Conservation (phyloP, 2,113 vertebrate species). For the Toxotes jaculatrix region DNA sequence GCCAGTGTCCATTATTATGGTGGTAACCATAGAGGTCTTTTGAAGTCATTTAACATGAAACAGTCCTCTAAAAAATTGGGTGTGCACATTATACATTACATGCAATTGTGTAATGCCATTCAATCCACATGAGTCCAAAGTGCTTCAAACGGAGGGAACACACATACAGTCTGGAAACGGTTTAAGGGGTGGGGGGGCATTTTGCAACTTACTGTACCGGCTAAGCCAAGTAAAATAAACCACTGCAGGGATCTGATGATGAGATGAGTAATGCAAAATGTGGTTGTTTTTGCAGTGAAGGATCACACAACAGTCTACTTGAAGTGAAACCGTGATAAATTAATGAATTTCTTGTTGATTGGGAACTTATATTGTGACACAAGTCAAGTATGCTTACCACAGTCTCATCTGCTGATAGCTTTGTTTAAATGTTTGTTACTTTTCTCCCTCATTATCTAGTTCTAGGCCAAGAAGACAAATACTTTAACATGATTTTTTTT, state of each 20-base stretch:
- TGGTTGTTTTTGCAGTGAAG: conserved; percentile 48
- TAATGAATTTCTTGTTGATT: conserved; percentile 27
- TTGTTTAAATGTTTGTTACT: conserved; percentile 12
- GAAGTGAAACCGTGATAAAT: conserved; percentile 24
- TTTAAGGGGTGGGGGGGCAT: conserved; percentile 58
- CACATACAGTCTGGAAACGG: conserved; percentile 71
- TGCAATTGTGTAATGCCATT: conserved; percentile 65
- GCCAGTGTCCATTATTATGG: conserved; percentile 52
- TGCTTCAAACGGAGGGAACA: conserved; percentile 61
- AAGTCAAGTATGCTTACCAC: conserved; percentile 6
- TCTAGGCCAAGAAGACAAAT: not conserved
- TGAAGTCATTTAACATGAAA: conserved; percentile 68
- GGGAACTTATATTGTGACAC: not conserved
- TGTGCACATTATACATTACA: conserved; percentile 65
- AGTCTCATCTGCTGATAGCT: conserved; percentile 10
- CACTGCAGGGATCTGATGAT: conserved; percentile 64
- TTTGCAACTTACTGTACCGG: conserved; percentile 61
- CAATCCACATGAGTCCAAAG: conserved; percentile 55
- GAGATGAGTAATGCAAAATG: conserved; percentile 70
- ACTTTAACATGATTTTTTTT: not conserved
- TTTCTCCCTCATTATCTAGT: not conserved
- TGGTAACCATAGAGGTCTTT: conserved; percentile 63
- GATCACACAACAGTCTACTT: conserved; percentile 47
- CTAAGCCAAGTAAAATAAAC: conserved; percentile 75
- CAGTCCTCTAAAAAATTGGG: conserved; percentile 61